Base-by-base conservation (phyloP, 2,888 invertebrate species). In the Chrysina gloriosa region DNA sequence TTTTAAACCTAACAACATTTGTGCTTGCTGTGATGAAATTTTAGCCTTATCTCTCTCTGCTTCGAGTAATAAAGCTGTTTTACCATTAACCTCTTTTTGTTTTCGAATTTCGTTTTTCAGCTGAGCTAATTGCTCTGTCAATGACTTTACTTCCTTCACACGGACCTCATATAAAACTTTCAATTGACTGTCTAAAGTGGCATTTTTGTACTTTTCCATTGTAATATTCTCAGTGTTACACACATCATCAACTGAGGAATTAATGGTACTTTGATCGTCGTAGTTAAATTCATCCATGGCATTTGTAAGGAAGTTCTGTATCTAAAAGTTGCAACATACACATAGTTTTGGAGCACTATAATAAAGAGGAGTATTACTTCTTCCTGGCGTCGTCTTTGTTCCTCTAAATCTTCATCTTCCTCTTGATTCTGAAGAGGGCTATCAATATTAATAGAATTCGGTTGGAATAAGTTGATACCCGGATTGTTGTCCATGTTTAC, bases 211-310 rank as follows among this genome's bases (percentile, higher is more conserved):
- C 31, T 72, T 70, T 23, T 71, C 65, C 48, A 68, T 65, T 1
- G 45, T 6, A 27, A 61, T 19, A 29, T 25, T 45, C 23, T 63
- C 45, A 6, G 9, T 50, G 16, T 47, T 39, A 23, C n/a, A 48
- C 16, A 61, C 50, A 9, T 73, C 71, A 16, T 70, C 70, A 6
- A 71, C 27, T 5, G 75, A 76, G 1, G 76, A 75, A 67, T 76
- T 73, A n/a, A 75, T 42, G 5, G 76, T 74, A 45, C 74, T 75
- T 45, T 72, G 72, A 31, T 77, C 75, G 27, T 75, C 75, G 48
- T 71, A 77, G 65, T 76, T 74, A 64, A 75, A 76, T 6, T 76
- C 75, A 36, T 73, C 76, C 74, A 77, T 72, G 3, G 71, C 75
- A 27, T 73, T 73, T 4, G 71, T 70, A 27, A 77, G 61, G 3